Base-by-base conservation (phyloP, 2,888 invertebrate genomes). In the Micropterix aruncella region DNA sequence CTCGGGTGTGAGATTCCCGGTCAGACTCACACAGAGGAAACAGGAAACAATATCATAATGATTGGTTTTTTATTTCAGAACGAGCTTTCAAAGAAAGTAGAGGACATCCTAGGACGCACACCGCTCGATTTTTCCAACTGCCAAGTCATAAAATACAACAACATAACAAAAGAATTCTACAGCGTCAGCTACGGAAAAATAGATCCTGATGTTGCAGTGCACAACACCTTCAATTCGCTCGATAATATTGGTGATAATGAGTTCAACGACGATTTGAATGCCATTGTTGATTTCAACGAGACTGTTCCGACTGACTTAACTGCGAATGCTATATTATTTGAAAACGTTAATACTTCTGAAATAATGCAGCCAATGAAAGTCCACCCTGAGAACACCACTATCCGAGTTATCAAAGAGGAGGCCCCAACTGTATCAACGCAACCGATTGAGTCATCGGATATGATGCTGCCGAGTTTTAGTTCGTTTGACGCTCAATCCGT, bases 71-170 rank as follows among this genome's bases (percentile, higher is more conserved):
- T n/a, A n/a, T n/a, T 62, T 50, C 69, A 85, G 77, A 78, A 80
- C 44, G 82, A 81, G 60, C 81, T 93, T 41, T 71, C 74, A 18
- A 73, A 75, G 43, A 82, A 84, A 63, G 83, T 92, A 9, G 68
- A 79, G 48, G 73, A 74, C 41, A 82, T 87, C 1, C 63, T 90
- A 38, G 73, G 75, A 18, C 75, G 80, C 51, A 86, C 85, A 0
- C 93, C 93, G 0, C 64, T 90, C 2, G 74, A 77, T 48, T 71
- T 83, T 48, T 27, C 27, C 7, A 27, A 27, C 5, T 27, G 27
- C 27, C 5, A 27, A 27, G 12, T 27, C 7, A 12, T 27, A 27
- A 27, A 27, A 27, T 27, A 27, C 12, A 27, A 27, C 12, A 27
- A 12, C 27, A 27, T 5, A 7, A 7, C 27, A 7, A 27, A 27